Evolutionary conservation across 2,888 invertebrate genomes (phyloP).

Genomic region (Dasypolia templi): DNA sequence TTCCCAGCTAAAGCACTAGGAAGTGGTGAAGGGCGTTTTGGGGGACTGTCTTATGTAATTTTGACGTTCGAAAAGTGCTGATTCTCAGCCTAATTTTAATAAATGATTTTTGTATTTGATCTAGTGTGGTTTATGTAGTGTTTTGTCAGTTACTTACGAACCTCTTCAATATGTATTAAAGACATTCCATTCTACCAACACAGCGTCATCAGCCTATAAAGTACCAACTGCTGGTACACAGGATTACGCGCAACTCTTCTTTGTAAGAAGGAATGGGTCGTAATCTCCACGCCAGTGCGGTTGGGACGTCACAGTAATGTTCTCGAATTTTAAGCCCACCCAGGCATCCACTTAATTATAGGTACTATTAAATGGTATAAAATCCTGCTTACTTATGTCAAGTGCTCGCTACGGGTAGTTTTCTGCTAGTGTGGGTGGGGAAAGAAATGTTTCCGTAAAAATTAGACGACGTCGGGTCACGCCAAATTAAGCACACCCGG

Average conservation of each 20-base stretch:
- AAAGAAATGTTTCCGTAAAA: conserved; percentile 82
- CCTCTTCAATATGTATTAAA: not conserved
- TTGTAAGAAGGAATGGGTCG: too few species aligned
- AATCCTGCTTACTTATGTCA: conserved; percentile 11
- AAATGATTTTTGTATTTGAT: too few species aligned
- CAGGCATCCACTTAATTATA: not conserved
- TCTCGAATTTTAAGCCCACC: not conserved
- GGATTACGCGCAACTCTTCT: not conserved
- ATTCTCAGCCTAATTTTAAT: too few species aligned
- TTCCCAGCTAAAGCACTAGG: too few species aligned
- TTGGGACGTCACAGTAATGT: not conserved
- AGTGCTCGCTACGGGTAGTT: conserved; percentile 36
- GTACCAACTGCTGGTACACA: not conserved
- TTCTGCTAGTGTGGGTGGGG: conserved; percentile 66
- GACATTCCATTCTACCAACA: not conserved
- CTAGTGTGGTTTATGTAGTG: not conserved
- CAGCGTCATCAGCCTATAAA: too few species aligned
- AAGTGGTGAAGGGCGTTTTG: too few species aligned
- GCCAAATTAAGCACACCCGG: conserved; percentile 79
- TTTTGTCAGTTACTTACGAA: not conserved
- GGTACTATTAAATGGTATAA: conserved; percentile 7
- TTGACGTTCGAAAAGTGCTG: too few species aligned
- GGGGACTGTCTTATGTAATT: too few species aligned
- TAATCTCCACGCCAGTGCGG: not conserved
- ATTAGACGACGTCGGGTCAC: conserved; percentile 79